Percentiles rank a stretch among this genome's conserved stretches.
Evolutionary conservation across 2,113 vertebrate species (phyloP).

Genomic region (Corythornis cristatus): DNA sequence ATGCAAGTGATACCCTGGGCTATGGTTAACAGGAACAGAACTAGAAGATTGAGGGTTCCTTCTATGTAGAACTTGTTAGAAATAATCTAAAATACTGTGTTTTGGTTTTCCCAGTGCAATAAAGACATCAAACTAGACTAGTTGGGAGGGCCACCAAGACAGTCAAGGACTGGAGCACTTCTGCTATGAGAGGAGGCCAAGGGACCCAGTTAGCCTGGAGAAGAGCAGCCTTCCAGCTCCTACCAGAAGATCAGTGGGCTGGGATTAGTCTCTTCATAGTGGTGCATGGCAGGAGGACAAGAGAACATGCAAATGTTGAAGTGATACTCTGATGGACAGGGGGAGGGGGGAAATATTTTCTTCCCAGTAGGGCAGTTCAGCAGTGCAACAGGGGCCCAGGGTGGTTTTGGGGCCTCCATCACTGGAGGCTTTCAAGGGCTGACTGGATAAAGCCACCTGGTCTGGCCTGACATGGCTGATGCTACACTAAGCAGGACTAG

Average conservation of each 20-base stretch:
- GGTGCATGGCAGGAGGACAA: neutral
- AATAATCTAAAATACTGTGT: neutral
- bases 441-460: neutral
- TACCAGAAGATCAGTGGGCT: fast-evolving
- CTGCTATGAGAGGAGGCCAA: neutral
- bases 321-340: neutral
- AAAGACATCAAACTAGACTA: neutral
- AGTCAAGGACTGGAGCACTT: neutral
- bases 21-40: neutral
- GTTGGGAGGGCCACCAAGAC: neutral
- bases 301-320: fast-evolving
- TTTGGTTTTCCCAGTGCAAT: neutral
- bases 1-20: neutral
- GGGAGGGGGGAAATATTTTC: too few relatives aligned
- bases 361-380: neutral
- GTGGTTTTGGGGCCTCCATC: neutral
- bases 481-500: neutral
- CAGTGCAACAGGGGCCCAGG: neutral
- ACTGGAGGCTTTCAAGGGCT: neutral
- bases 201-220: neutral
- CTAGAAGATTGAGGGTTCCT: neutral
- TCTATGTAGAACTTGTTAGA: neutral
- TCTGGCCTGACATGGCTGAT: neutral
- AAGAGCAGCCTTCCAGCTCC: neutral
- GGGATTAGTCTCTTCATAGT: neutral